Evolutionary conservation across 1,140 invertebrate species (phyloP), one percentile per base, ranked within the genome.

Genomic region (Frieseomelitta varia): DNA sequence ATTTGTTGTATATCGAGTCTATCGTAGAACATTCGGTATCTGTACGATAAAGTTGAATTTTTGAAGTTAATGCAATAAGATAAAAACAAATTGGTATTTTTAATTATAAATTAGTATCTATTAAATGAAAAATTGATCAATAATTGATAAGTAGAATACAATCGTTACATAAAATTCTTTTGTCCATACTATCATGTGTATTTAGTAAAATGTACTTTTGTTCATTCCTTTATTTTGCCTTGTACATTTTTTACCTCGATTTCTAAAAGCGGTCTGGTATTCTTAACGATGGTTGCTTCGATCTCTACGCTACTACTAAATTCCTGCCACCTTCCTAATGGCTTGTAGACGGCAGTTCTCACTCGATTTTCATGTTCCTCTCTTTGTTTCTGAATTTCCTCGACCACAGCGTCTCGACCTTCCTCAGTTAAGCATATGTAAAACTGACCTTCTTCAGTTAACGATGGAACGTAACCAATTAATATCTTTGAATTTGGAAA

Each of bases 401-500:
- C 84, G 17, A 94, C 87, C 0, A 96, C 93, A n/a, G 92, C 90
- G 21, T 95, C 93, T 72, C 93, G 92, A 65, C 93, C 95, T 0
- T 93, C 88, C 81, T 94, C 93, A 12, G 96, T 97, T 17, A 96
- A 91, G 84, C 97, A 97, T n/a, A 97, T 93, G 88, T 97, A 97
- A 90, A 97, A 97, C 86, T 97, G 96, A 74, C 96, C 96, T 2
- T 95, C 92, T 53, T 96, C 93, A n/a, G 95, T 95, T 0, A 96
- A 95, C 65, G 96, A 95, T 1, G 96, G 96, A 12, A 96, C 96
- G 87, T 97, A 97, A 19, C 97, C 97, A 71, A 97, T 94, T 0
- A 98, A 92, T 6, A 97, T 92, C 27, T 95, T 94, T 2, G 95
- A 87, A 17, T 96, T 95, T 2, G 95, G 93, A 89, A 95, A 97